phyloP scores from a whole-genome alignment of 2,888 invertebrate species.

The Chrysopilus asiliformis region DNA sequence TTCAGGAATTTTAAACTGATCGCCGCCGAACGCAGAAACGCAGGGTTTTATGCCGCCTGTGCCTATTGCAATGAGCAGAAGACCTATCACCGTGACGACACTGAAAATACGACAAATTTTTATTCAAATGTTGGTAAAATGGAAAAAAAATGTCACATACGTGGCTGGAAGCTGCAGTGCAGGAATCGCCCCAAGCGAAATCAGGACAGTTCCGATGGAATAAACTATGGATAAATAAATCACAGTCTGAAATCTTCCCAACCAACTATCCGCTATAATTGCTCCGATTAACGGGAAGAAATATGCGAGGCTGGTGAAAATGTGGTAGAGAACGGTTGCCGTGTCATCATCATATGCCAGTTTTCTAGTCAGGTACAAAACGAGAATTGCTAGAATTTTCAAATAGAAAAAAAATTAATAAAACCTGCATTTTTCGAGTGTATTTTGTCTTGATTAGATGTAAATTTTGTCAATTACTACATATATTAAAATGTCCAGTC shows the following conservation, averaged over 20 bases:
- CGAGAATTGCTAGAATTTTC: slow-evolving; percentile 93
- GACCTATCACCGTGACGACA: slow-evolving; percentile 49
- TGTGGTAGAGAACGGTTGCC: slow-evolving; percentile 79
- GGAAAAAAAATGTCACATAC: slow-evolving; percentile 28
- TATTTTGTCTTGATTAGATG: too few relatives aligned
- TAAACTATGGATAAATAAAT: slow-evolving; percentile 80
- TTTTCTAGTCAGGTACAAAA: slow-evolving; percentile 72
- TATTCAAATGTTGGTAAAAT: too few relatives aligned
- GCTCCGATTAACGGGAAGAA: slow-evolving; percentile 58
- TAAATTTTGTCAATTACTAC: too few relatives aligned
- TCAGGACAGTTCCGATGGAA: slow-evolving; percentile 63
- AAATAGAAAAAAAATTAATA: slow-evolving; percentile 22
- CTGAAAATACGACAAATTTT: slow-evolving; percentile 31
- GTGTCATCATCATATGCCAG: slow-evolving; percentile 56
- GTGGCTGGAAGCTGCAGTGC: slow-evolving; percentile 44
- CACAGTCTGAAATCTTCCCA: slow-evolving; percentile 77
- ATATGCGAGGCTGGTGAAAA: slow-evolving; percentile 75
- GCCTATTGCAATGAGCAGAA: slow-evolving; percentile 69
- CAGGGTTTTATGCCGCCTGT: slow-evolving; percentile 96
- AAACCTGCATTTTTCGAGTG: not conserved
- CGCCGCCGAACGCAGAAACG: slow-evolving; percentile 89
- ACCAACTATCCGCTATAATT: slow-evolving; percentile 81
- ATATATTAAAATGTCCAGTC: too few relatives aligned
- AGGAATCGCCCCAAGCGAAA: slow-evolving; percentile 57
- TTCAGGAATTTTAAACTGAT: slow-evolving; percentile 74